Percentiles rank a stretch among this genome's conserved stretches.
Conservation (phyloP, 2,888 invertebrate species). For the Volucella zonaria region DNA sequence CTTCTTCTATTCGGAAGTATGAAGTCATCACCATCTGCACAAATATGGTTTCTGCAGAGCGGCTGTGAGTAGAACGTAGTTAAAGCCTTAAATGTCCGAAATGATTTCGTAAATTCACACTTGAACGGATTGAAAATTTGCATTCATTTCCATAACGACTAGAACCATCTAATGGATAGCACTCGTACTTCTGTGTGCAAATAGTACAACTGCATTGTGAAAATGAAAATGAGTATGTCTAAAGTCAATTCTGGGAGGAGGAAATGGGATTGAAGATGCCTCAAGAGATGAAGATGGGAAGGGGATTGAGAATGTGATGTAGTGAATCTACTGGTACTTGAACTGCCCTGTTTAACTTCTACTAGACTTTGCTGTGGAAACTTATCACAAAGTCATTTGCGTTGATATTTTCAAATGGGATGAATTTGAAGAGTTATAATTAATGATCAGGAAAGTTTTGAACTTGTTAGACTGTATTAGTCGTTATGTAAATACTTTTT, state of each 20-base stretch:
- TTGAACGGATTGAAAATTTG: slow-evolving; percentile 47
- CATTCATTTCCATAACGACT: slow-evolving; percentile 60
- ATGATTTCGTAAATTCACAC: slow-evolving; percentile 42
- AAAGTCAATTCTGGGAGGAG: slow-evolving; percentile 8
- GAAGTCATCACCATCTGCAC: slow-evolving; percentile 52
- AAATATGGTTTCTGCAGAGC: slow-evolving; percentile 1
- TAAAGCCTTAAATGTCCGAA: slow-evolving; percentile 12
- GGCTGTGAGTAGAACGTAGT: not conserved
- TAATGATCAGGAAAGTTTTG: too few relatives aligned
- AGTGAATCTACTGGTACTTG: too few relatives aligned
- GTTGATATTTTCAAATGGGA: too few relatives aligned
- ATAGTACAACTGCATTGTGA: slow-evolving; percentile 31
- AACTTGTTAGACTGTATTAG: too few relatives aligned
- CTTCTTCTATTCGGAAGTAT: slow-evolving; percentile 15
- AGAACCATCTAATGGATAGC: slow-evolving; percentile 29
- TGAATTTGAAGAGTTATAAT: too few relatives aligned
- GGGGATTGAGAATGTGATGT: not conserved
- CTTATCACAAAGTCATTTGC: too few relatives aligned
- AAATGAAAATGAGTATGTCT: slow-evolving; percentile 38
- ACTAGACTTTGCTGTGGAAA: too few relatives aligned
- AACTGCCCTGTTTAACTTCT: too few relatives aligned
- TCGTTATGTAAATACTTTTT: too few relatives aligned
- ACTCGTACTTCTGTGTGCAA: slow-evolving; percentile 14
- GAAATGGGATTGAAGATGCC: not conserved
- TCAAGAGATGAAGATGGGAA: not conserved